Base-by-base conservation (phyloP, 2,888 invertebrate species). In the Neocrepidodera transversa region DNA sequence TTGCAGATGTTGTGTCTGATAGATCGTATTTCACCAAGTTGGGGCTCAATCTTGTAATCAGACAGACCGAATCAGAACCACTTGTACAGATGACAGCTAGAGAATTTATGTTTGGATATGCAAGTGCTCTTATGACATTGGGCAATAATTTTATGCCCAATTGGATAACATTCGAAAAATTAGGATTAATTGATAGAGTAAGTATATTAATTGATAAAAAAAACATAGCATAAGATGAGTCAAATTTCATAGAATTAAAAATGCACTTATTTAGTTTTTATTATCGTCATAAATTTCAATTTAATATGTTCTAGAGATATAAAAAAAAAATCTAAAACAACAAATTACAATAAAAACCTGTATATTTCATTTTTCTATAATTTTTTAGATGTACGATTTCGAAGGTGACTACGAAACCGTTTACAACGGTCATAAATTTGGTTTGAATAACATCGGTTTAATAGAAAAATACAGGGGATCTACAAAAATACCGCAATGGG, bases 101-200 rank as follows among this genome's bases (percentile, higher is more conserved):
- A 62, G 93, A 94, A 76, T 92, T 94, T 77, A 92, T 95, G 91
- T 94, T 94, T 81, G 93, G 93, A 0, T 93, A 91, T 79, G 81
- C 88, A 66, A 91, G 92, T n/a, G 82, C 90, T 2, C 81, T 95
- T 57, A 89, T 95, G 79, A 89, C 90, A 1, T 77, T 95, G 52
- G 94, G 94, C 0, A 92, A 94, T 77, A 88, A 87, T 13, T 85
- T 94, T 68, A 80, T 94, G 80, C 91, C 93, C 0, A 85, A 87
- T 8, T 94, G 93, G 90, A 92, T 94, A 54, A 87, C 86, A 57
- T 94, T 93, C 74, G 91, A 94, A 69, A 92, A 91, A 71, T 85
- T 95, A 8, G 95, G 95, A 0, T 84, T 95, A 1, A 93, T 95
- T 67, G 93, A 94, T 80, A 82, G 93, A 80, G 93, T 93, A 80